Base-by-base conservation (phyloP, 1,140 invertebrate species). In the Mizuhopecten yessoensis region DNA sequence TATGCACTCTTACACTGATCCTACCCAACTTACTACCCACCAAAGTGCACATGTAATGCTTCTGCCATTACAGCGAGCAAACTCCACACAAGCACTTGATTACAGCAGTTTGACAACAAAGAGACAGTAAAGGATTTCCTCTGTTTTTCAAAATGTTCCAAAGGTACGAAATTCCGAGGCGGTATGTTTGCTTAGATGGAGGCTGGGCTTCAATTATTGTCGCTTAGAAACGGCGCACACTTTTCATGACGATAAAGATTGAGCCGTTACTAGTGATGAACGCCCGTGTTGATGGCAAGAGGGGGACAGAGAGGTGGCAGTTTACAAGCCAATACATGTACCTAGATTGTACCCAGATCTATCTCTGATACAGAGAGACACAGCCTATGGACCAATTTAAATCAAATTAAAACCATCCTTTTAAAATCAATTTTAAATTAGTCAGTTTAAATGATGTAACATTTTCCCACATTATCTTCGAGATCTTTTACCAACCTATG, bases 401-500 rank as follows among this genome's bases (percentile, higher is more conserved):
- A 75, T 75, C 57, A 75, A 75, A 75, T 75, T 75, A 75, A 75
- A 75, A 75, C 57, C 57, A 29, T 75, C 57, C 57, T 75, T 75
- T 75, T 5, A 75, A 75, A 75, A 75, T 75, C n/a, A 29, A 75
- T 75, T 75, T 75, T 75, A 75, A 75, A 75, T 75, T 75, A 75
- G 57, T 23, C 42, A 75, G 57, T 13, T 29, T 75, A 75, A 75
- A 75, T 75, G 57, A 75, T 75, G 57, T 75, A 75, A 75, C 57
- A n/a, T 75, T 29, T 75, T 75, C 57, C 57, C 57, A 75, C 57
- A 75, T n/a, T 75, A 75, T 75, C 57, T 5, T 17, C n/a, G 29
- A n/a, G 23, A 75, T 75, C 57, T 75, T 17, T 75, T 75, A 45
- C 57, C 57, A 75, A 75, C 29, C 23, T n/a, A 5, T 9, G 57